Evolutionary conservation across 2,797 vertebrate genomes (phyloP), one percentile per base, ranked within the genome.

Genomic region (Denticeps clupeoides): DNA sequence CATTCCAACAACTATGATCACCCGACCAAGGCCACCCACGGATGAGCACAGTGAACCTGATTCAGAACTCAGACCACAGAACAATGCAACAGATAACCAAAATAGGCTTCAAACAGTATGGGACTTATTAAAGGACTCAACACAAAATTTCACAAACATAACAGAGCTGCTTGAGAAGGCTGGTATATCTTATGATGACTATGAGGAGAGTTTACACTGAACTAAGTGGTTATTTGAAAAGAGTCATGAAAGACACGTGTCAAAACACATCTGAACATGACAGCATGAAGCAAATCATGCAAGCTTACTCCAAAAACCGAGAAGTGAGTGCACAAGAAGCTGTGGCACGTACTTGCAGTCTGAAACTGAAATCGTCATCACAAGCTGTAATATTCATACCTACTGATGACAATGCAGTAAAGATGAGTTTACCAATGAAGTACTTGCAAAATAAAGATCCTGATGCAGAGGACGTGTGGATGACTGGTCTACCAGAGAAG

Each of bases 261-360:
- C 51, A 31, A 7, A 33, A 35, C n/a, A 18, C 18, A 4, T 24
- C 35, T 46, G 53, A 52, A 6, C 8, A n/a, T 3, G 31, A 49
- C 7, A 21, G 40, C 32, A 54, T 60, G 26, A 60, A 50, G 19
- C 25, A 55, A 41, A 25, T 57, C 12, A 60, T 56, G 49, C 47
- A 54, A 7, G 49, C 42, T 1, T 44, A 56, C 18, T 5, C 31
- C 8, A 48, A 58, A 12, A 43, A 45, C 38, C 25, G 35, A 52
- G 52, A 59, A 28, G 52, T 56, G 27, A 44, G 37, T 35, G 24
- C 55, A 50, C 48, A 45, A 41, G 26, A 42, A 16, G 38, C 28
- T 7, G 31, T 55, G 2, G 22, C 40, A 3, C 18, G 26, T 5
- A 41, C 9, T 2, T 55, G 45, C 11, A 54, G 45, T 32, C 15